These are phyloP conservation scores for Pseudomyrmex cubaensis DNA, from an alignment of 1,140 invertebrate genomes.

Conservation along the genomic window DNA sequence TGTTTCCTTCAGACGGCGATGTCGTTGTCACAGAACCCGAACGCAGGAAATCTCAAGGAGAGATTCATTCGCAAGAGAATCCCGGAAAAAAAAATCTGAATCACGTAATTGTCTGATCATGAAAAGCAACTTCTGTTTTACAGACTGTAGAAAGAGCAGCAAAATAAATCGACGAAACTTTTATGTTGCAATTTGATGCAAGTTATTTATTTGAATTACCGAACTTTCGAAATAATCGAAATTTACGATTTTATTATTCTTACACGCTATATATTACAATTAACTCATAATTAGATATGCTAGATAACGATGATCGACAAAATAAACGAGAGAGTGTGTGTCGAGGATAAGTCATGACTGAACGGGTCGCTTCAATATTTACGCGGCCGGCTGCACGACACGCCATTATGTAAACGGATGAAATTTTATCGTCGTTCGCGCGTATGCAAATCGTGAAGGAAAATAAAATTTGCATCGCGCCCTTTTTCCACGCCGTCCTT, in stretches of 20 bases:
- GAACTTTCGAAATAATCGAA: background rate
- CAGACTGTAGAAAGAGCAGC: background rate
- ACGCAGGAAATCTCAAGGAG: slow-evolving; percentile 8
- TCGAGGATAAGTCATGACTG: slow-evolving; percentile 46
- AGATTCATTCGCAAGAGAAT: background rate
- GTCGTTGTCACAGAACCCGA: slow-evolving; percentile 14
- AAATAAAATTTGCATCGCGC: slow-evolving; percentile 61
- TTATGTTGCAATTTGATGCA: background rate
- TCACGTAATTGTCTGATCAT: background rate
- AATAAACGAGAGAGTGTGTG: slow-evolving; percentile 12
- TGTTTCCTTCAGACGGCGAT: slow-evolving; percentile 19
- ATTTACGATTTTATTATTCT: background rate
- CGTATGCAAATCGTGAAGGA: slow-evolving; percentile 58
- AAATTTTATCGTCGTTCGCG: slow-evolving; percentile 57
- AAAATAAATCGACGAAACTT: background rate
- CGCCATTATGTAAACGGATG: slow-evolving; percentile 60
- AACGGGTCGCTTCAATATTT: slow-evolving; percentile 52
- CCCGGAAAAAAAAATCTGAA: background rate
- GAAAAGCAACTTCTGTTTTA: background rate
- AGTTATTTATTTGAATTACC: background rate
- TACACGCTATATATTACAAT: background rate
- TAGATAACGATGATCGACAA: background rate
- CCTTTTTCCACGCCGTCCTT: slow-evolving; percentile 55
- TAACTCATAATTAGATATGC: background rate
- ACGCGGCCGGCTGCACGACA: slow-evolving; percentile 54